These are phyloP conservation scores for Propithecus deckenii DNA, from an alignment of 2,797 vertebrate species.

Conservation along the genomic window DNA sequence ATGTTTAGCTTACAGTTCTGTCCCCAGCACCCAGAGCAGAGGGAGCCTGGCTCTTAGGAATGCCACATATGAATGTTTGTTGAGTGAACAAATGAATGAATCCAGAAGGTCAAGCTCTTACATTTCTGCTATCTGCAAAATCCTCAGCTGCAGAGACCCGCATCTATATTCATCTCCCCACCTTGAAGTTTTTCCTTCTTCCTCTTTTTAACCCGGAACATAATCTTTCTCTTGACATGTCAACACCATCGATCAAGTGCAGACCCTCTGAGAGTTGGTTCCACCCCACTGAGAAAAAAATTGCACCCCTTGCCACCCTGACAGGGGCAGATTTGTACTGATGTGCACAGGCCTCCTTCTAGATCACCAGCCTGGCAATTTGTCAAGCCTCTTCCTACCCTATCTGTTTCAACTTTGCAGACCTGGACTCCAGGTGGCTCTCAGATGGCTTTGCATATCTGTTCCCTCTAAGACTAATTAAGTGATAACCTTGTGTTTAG, in stretches of 20 bases:
- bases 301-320: not conserved
- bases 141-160: not conserved
- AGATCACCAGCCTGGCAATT: not conserved
- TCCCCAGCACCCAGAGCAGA: not conserved
- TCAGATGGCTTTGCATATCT: not conserved
- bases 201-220: not conserved
- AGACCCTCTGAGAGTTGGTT: not conserved
- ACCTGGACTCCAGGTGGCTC: not conserved
- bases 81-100: not conserved
- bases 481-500: not conserved
- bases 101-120: not conserved
- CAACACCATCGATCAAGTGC: not conserved
- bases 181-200: not conserved
- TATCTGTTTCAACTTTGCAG: not conserved
- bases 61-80: not conserved
- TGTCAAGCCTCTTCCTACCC: not conserved
- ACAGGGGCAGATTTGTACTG: not conserved
- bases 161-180: not conserved
- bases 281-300: not conserved
- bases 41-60: not conserved
- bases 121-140: not conserved
- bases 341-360: not conserved
- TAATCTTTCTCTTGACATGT: not conserved
- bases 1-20: not conserved
- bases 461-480: not conserved